Base-by-base conservation (phyloP, 2,888 invertebrate species). In the Beris chalybata region DNA sequence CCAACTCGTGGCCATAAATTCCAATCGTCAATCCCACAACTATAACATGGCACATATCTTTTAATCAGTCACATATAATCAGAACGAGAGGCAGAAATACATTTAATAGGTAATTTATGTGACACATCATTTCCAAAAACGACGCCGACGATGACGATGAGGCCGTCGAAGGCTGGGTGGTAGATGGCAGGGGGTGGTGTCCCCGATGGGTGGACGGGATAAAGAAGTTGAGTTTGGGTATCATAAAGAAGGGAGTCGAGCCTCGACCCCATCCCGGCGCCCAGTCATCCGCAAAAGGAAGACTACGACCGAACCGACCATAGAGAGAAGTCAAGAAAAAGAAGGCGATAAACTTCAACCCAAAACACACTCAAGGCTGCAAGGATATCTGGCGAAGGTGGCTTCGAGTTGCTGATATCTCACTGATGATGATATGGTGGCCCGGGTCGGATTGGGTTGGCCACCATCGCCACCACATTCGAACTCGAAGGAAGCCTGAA, bases 11-110 rank as follows among this genome's bases (percentile, higher is more conserved):
- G 66, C 68, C 66, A 70, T 70, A 70, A 70, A 70, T 70, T 70
- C 68, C 70, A 70, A 70, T 70, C 68, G 70, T 70, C 70, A 70
- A 70, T 70, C 68, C 68, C 68, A 70, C 67, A 70, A 68, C 68
- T 68, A 68, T 70, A 70, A 68, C 70, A 57, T 57, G 65, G 57
- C 65, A 64, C 64, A 70, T 68, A 70, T 70, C 71, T 70, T 71
- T 71, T 71, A 71, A 71, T 71, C 71, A 71, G 71, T 71, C 71
- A 71, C 64, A 69, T 70, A 70, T 71, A 71, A 71, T 71, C 70
- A 70, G 70, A 65, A 70, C 65, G 67, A 69, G 66, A 70, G 67
- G 66, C 67, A 66, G 64, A 70, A 64, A 68, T 65, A 65, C 65
- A 65, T 65, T 65, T 65, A 65, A 65, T 65, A 65, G 69, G 70